Base-by-base conservation (phyloP, 2,797 vertebrate species). In the Chaetophractus vellerosus region DNA sequence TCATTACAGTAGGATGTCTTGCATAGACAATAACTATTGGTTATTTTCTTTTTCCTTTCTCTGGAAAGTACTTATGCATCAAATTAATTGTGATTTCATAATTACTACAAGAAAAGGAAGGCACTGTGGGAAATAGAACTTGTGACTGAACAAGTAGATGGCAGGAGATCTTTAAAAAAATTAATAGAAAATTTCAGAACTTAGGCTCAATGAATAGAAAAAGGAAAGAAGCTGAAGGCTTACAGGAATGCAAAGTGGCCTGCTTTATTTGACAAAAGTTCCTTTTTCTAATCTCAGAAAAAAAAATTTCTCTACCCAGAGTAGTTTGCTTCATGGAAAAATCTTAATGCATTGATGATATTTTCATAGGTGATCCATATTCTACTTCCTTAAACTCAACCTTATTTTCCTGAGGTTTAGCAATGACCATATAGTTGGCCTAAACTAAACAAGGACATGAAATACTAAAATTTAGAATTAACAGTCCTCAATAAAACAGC, bases 391-490 rank as follows among this genome's bases (percentile, higher is more conserved):
- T 76, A 26, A 80, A 61, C 33, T 86, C 41, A 61, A 31, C 83
- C 41, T 71, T 84, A n/a, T 50, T 90, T 91, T 80, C 10, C 19
- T 85, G 38, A 91, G 9, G 81, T 89, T 91, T 74, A 85, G 45
- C n/a, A 81, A 64, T 50, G 23, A 89, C 33, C 74, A 88, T 26
- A 81, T 50, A 68, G 88, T 93, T 96, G n/a, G 64, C 31, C 69
- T 76, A 91, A 83, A 63, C 69, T 78, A 94, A 93, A 24, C 69
- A 93, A 95, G 41, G 48, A 89, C 91, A 87, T 28, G 3, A 91
- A 93, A 91, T 83, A 4, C 41, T 79, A 93, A 96, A 92, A 28
- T 90, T 69, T 63, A 28, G 12, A 76, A 93, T 90, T 76, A 94
- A 76, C 24, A 68, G 48, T 71, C 71, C 63, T 90, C 26, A 95